These are phyloP conservation scores for Peromyscus aztecus DNA, from an alignment of 2,797 vertebrate species.

Conservation along the genomic window DNA sequence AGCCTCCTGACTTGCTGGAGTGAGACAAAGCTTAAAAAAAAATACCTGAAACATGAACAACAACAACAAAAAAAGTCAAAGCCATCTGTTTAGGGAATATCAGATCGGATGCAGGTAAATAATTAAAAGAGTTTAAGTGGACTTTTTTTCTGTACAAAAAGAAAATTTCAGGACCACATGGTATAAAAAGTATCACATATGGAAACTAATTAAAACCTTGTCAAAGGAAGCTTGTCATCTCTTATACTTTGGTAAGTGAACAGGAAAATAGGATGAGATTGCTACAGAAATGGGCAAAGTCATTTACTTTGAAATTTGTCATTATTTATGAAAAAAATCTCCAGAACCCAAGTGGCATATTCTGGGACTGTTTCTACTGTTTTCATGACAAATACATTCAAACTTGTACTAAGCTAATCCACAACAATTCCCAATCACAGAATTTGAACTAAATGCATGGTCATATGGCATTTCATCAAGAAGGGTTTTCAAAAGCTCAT, in stretches of 20 bases:
- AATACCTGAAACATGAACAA: conserved; percentile 36
- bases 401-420: not conserved
- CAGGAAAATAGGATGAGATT: conserved; percentile 80
- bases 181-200: conserved; percentile 84
- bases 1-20: conserved; percentile 71
- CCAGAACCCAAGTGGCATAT: not conserved
- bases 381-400: conserved; percentile 27
- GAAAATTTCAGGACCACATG: conserved; percentile 82
- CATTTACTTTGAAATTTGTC: conserved; percentile 76
- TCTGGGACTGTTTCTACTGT: not conserved
- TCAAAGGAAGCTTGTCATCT: conserved; percentile 83
- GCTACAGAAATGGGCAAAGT: conserved; percentile 76
- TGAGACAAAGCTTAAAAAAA: conserved; percentile 53
- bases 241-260: conserved; percentile 73
- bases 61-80: conserved; percentile 70
- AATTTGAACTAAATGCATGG: not conserved
- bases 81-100: conserved; percentile 80
- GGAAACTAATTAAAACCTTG: conserved; percentile 88
- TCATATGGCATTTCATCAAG: not conserved
- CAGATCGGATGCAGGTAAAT: conserved; percentile 82
- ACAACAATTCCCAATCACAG: not conserved
- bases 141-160: conserved; percentile 67
- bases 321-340: conserved; percentile 55
- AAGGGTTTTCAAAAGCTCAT: not conserved
- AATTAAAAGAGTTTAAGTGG: conserved; percentile 80